A percentile compares a stretch with the other conserved stretches of the same genome.
phyloP scores from a whole-genome alignment of 2,888 invertebrate species.

The Teleogryllus oceanicus region DNA sequence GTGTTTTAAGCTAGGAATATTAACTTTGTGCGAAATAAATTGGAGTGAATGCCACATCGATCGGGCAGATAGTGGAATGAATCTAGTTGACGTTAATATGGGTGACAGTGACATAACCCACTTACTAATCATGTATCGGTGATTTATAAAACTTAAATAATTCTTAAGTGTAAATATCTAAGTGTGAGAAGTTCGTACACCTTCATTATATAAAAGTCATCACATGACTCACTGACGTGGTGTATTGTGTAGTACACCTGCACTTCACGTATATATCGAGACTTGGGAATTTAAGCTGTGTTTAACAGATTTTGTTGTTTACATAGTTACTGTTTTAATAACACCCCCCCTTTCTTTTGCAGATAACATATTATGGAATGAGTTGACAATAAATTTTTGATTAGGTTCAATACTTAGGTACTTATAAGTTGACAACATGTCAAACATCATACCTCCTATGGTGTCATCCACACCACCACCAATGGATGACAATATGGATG shows the following conservation, averaged over 20 bases:
- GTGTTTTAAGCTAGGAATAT: too few species aligned
- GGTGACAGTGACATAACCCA: too few species aligned
- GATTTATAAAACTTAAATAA: too few species aligned
- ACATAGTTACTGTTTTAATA: neutral
- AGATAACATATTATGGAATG: neutral
- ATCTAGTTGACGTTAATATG: neutral
- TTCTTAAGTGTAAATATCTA: too few species aligned
- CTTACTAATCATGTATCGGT: too few species aligned
- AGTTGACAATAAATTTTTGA: constrained; percentile 12
- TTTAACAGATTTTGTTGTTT: neutral
- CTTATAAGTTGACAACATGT: constrained; percentile 31
- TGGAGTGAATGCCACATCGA: neutral
- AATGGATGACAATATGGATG: constrained; percentile 54
- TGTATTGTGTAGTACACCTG: neutral
- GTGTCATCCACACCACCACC: constrained; percentile 66
- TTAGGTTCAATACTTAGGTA: neutral
- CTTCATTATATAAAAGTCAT: neutral
- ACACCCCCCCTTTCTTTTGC: neutral
- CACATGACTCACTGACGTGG: neutral
- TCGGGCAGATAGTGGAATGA: neutral
- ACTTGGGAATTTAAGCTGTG: neutral
- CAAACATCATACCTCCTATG: constrained; percentile 55
- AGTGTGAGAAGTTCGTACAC: too few species aligned
- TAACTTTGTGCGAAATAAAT: neutral
- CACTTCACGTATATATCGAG: neutral